A percentile compares a stretch with the other conserved stretches of the same genome.
These are phyloP conservation scores for Acanthacorydalis orientalis DNA, from an alignment of 2,888 invertebrate genomes.

Conservation along the genomic window DNA sequence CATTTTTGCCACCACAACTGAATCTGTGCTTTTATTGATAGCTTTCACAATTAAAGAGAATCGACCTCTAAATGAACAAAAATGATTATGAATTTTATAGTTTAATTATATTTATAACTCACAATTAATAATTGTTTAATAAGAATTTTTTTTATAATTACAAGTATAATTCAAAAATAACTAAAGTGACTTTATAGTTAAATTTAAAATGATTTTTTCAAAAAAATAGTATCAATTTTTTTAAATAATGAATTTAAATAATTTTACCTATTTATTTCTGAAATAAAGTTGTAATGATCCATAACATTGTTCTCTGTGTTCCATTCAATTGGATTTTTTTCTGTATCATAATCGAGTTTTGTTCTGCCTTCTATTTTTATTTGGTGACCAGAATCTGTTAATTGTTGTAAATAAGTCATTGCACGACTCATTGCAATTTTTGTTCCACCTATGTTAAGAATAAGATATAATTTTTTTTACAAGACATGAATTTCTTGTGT, in stretches of 20 bases:
- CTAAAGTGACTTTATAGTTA: not conserved
- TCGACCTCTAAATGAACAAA: conserved; percentile 40
- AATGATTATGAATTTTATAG: not conserved
- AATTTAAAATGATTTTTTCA: not conserved
- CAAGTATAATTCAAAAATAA: conserved; percentile 7
- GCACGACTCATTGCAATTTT: conserved; percentile 67
- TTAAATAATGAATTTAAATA: not conserved
- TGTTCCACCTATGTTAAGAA: conserved; percentile 30
- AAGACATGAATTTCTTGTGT: too few relatives aligned
- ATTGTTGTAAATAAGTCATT: conserved; percentile 67
- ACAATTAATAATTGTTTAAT: too few relatives aligned
- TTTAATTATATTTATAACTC: too few relatives aligned
- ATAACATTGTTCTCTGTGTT: conserved; percentile 45
- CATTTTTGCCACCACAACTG: conserved; percentile 71
- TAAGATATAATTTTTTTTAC: too few relatives aligned
- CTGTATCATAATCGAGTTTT: conserved; percentile 54
- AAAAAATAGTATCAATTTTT: not conserved
- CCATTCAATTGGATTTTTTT: conserved; percentile 61
- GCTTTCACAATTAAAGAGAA: conserved; percentile 76
- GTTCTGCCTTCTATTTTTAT: conserved; percentile 43
- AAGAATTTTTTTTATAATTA: too few relatives aligned
- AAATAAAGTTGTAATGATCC: conserved; percentile 69
- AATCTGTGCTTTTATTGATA: conserved; percentile 56
- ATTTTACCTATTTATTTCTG: conserved; percentile 50
- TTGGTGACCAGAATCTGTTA: conserved; percentile 68